phyloP scores from a whole-genome alignment of 2,888 invertebrate species.

The Mycogona germanica region DNA sequence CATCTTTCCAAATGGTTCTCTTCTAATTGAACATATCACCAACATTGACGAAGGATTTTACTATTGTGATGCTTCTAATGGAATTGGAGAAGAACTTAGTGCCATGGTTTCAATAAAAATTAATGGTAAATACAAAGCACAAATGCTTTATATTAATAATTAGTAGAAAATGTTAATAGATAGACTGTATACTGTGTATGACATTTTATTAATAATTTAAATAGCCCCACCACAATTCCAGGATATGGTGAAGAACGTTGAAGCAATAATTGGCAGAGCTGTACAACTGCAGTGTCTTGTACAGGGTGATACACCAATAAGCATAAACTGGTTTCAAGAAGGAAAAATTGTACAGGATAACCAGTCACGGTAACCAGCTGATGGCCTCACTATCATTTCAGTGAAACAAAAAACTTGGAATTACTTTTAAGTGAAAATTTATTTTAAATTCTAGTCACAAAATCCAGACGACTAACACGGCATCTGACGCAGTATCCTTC shows the following conservation, averaged over 20 bases:
- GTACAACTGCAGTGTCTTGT: slow-evolving; percentile 10
- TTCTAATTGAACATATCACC: neutral
- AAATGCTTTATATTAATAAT: slow-evolving; percentile 23
- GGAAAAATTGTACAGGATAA: slow-evolving; percentile 5
- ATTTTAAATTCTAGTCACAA: slow-evolving; percentile 3
- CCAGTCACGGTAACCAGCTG: neutral
- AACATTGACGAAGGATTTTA: slow-evolving; percentile 57
- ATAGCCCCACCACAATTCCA: slow-evolving; percentile 14
- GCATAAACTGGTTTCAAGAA: slow-evolving; percentile 16
- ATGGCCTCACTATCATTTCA: too few relatives aligned
- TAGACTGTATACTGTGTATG: neutral
- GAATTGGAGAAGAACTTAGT: slow-evolving; percentile 87
- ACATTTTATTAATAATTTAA: neutral
- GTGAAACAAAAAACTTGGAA: too few relatives aligned
- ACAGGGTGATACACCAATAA: slow-evolving; percentile 15
- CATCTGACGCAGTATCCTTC: slow-evolving; percentile 4
- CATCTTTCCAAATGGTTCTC: slow-evolving; percentile 13
- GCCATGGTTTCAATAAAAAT: slow-evolving; percentile 89
- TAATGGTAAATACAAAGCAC: slow-evolving; percentile 58
- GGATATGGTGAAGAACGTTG: neutral
- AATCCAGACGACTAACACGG: slow-evolving; percentile 12
- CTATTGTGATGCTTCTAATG: slow-evolving; percentile 90
- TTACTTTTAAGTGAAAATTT: neutral
- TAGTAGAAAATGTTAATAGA: neutral
- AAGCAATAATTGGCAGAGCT: slow-evolving; percentile 1